These are phyloP conservation scores for Dermolepida albohirtum DNA, from an alignment of 2,888 invertebrate genomes.

Conservation along the genomic window DNA sequence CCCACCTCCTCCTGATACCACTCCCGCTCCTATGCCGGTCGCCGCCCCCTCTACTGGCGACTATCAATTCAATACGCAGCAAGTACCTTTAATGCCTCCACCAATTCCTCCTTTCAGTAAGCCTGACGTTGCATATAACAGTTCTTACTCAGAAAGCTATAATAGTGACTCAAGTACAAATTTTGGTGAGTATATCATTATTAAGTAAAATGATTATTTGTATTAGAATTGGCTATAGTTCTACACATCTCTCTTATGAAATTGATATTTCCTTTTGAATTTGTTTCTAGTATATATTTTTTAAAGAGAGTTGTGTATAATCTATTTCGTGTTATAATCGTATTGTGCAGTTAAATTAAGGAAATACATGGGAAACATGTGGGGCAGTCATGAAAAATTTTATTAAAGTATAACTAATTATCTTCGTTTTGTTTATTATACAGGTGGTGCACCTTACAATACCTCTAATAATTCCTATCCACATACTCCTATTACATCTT, in stretches of 20 bases:
- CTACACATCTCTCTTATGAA: too few species aligned
- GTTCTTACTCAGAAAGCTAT: constrained; percentile 47
- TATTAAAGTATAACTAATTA: background rate
- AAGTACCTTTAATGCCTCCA: constrained; percentile 71
- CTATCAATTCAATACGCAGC: constrained; percentile 48
- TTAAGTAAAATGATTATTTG: too few species aligned
- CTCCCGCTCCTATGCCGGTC: constrained; percentile 46
- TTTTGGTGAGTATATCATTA: constrained; percentile 45
- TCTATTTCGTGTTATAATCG: too few species aligned
- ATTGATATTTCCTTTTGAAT: too few species aligned
- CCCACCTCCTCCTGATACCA: constrained; percentile 62
- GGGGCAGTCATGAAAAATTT: background rate
- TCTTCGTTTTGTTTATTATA: background rate
- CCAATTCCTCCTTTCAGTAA: constrained; percentile 65
- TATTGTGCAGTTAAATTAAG: too few species aligned
- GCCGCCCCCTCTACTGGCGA: constrained; percentile 42
- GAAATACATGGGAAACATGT: background rate
- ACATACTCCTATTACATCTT: constrained; percentile 34
- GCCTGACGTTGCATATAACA: constrained; percentile 50
- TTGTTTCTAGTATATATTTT: too few species aligned
- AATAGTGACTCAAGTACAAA: constrained; percentile 37
- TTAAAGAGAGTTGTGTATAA: too few species aligned
- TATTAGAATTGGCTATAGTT: too few species aligned
- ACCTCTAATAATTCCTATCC: constrained; percentile 24
- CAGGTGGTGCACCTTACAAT: constrained; percentile 41